Conservation (phyloP, 2,113 vertebrate genomes). For the Hucho hucho region DNA sequence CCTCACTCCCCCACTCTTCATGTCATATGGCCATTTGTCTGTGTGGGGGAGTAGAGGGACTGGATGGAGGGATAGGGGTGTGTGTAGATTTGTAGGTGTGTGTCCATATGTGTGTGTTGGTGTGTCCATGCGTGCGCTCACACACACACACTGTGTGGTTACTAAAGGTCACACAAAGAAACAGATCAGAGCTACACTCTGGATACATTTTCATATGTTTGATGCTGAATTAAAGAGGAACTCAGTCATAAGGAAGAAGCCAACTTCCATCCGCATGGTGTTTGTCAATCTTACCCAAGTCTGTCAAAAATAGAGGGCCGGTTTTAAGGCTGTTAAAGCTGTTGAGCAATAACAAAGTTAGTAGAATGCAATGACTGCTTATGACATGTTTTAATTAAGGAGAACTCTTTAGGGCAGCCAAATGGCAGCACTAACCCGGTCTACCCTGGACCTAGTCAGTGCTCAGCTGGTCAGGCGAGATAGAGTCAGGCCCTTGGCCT, state of each 20-base stretch:
- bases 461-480: constrained; percentile 6
- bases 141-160: not conserved
- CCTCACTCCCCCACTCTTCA: not conserved
- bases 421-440: not conserved
- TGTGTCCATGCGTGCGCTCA: not conserved
- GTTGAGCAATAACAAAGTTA: not conserved
- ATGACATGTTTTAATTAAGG: constrained; percentile 11
- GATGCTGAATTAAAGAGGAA: too few species aligned
- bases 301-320: not conserved
- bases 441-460: not conserved
- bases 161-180: not conserved
- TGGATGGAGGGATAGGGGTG: not conserved
- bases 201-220: not conserved
- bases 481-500: constrained; percentile 12
- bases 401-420: constrained; percentile 15
- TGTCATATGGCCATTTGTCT: not conserved
- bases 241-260: not conserved
- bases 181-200: not conserved
- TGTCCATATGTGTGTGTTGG: not conserved
- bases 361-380: not conserved
- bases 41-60: not conserved
- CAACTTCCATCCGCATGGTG: not conserved
- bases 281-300: not conserved
- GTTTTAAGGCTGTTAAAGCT: not conserved
- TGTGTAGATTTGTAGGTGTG: not conserved